These are phyloP conservation scores for Passerina amoena DNA, from an alignment of 2,113 vertebrate genomes.

Conservation along the genomic window DNA sequence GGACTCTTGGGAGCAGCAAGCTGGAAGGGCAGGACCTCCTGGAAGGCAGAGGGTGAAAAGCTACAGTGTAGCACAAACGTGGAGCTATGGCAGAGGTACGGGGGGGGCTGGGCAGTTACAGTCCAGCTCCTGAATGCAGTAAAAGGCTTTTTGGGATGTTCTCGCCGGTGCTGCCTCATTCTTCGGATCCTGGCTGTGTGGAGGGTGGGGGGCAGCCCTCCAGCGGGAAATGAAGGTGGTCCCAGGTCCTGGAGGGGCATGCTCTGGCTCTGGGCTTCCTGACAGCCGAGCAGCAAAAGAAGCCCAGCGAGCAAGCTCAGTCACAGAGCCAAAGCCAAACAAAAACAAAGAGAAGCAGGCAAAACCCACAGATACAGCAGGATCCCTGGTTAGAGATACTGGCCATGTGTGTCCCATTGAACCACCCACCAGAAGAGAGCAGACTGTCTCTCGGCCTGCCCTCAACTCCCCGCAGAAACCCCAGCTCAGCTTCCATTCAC, in stretches of 20 bases:
- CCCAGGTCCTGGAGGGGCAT: neutral
- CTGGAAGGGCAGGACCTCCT: neutral
- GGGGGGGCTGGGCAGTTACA: neutral
- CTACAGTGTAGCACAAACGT: no score
- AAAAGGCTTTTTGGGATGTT: neutral
- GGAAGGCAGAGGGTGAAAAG: neutral
- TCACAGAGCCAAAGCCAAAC: neutral
- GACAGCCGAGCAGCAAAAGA: neutral
- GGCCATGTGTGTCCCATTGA: neutral
- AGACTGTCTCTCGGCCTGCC: neutral
- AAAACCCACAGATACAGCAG: no score
- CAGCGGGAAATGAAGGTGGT: neutral
- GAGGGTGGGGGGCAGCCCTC: neutral
- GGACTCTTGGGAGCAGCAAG: neutral
- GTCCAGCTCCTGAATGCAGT: neutral
- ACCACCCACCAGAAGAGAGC: neutral
- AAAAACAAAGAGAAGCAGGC: no score
- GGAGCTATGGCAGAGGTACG: neutral
- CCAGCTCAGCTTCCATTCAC: neutral
- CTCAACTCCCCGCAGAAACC: neutral
- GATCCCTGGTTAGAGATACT: neutral
- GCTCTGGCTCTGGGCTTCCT: neutral
- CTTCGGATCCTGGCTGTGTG: accelerated
- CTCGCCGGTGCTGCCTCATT: neutral
- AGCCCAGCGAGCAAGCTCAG: neutral